These are phyloP conservation scores for Hesperia comma DNA, from an alignment of 2,888 invertebrate genomes.

Conservation along the genomic window DNA sequence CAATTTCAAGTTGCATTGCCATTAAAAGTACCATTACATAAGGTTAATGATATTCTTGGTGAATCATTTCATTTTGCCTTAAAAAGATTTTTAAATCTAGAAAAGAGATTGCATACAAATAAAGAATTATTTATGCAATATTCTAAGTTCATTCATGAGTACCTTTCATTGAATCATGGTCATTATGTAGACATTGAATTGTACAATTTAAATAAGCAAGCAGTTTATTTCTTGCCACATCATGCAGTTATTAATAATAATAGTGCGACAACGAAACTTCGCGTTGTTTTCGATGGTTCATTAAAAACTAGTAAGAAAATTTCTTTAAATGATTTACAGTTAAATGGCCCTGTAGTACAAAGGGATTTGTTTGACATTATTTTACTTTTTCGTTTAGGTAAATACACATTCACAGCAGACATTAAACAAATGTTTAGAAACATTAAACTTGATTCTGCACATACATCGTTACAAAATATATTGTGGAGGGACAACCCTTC, in stretches of 20 bases:
- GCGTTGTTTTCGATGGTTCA: slow-evolving; percentile 33
- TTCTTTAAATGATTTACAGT: slow-evolving; percentile 32
- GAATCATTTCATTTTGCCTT: slow-evolving; percentile 41
- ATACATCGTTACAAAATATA: slow-evolving; percentile 43
- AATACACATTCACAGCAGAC: slow-evolving; percentile 39
- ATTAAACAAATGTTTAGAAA: slow-evolving; percentile 44
- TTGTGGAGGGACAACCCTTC: slow-evolving; percentile 39
- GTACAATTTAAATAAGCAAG: slow-evolving; percentile 1
- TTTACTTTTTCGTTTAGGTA: no score
- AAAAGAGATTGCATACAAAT: slow-evolving; percentile 28
- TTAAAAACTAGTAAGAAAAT: no score
- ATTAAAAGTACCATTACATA: slow-evolving; percentile 38
- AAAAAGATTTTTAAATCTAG: no score
- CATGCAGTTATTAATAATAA: slow-evolving; percentile 13
- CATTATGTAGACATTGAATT: slow-evolving; percentile 17
- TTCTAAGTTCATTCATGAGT: slow-evolving; percentile 31
- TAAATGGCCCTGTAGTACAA: slow-evolving; percentile 39
- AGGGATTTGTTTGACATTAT: slow-evolving; percentile 42
- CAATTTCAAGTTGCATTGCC: slow-evolving; percentile 40
- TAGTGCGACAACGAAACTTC: slow-evolving; percentile 16
- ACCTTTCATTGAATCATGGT: slow-evolving; percentile 17
- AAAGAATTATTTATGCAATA: slow-evolving; percentile 17
- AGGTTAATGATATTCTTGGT: no score
- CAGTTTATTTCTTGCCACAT: slow-evolving; percentile 22
- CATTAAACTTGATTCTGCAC: slow-evolving; percentile 14